Conservation (phyloP, 37 sponge, comb jelly and placozoan species). For the Axinella damicornis region DNA sequence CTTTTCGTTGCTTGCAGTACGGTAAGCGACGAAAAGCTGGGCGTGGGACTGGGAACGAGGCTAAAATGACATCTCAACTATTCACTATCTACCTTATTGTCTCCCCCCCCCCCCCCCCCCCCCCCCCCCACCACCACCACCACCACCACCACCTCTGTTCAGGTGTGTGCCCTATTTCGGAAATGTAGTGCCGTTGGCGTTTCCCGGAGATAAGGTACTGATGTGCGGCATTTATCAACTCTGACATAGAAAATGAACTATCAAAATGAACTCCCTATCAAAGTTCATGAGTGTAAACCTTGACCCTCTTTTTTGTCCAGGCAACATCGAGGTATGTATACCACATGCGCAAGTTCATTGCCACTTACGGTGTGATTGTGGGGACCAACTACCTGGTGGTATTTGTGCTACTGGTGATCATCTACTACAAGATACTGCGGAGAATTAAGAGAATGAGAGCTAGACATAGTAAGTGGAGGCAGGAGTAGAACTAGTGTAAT, state of each 20-base stretch:
- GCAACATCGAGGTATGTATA: constrained; percentile 12
- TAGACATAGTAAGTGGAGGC: constrained; percentile 1
- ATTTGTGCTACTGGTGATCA: constrained; percentile 27
- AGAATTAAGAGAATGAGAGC: constrained; percentile 20
- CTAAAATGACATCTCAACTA: too few species aligned
- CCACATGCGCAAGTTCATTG: not conserved
- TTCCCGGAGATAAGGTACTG: constrained; percentile 19
- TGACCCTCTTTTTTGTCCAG: not conserved
- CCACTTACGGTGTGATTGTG: constrained; percentile 9
- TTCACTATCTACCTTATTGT: too few species aligned
- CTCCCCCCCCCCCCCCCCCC: too few species aligned
- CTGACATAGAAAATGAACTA: too few species aligned
- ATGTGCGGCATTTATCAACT: too few species aligned
- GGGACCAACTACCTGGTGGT: constrained; percentile 29
- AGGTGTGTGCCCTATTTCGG: constrained; percentile 50
- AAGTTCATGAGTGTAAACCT: too few species aligned
- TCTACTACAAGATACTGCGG: constrained; percentile 31
- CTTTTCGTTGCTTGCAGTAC: too few species aligned
- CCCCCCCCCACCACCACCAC: not conserved
- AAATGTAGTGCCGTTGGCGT: constrained; percentile 13
- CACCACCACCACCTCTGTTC: too few species aligned
- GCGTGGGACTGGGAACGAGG: too few species aligned
- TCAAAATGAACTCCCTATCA: too few species aligned
- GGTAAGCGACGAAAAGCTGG: too few species aligned
- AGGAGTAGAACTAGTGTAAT: too few species aligned